These are phyloP conservation scores for Drosophila pallidifrons DNA, from an alignment of 1,140 invertebrate species.

Conservation along the genomic window DNA sequence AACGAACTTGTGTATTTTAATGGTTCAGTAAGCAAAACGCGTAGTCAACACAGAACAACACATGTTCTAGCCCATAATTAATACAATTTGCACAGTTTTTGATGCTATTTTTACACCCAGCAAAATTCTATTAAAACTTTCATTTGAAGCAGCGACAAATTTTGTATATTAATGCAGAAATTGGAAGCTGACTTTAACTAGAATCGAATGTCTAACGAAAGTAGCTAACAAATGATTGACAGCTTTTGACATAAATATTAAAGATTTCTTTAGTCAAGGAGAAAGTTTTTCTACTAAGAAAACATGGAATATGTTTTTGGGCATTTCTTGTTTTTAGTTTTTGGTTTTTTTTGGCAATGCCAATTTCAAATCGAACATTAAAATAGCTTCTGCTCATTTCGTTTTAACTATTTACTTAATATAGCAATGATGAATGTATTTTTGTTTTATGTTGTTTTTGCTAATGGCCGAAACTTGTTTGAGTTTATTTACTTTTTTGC, in stretches of 20 bases:
- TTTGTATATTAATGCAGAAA: too few species aligned
- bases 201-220: too few species aligned
- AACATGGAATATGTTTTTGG: too few species aligned
- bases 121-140: neutral
- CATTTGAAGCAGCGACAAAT: neutral
- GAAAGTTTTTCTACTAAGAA: too few species aligned
- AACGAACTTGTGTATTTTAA: constrained; percentile 63
- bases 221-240: too few species aligned
- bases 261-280: too few species aligned
- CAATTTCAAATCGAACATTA: neutral
- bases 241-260: too few species aligned
- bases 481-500: constrained; percentile 42
- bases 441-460: neutral
- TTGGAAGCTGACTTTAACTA: too few species aligned
- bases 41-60: constrained; percentile 5
- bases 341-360: neutral
- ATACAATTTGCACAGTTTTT: constrained; percentile 29
- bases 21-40: constrained; percentile 51
- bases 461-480: constrained; percentile 24
- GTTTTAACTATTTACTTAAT: constrained; percentile 17
- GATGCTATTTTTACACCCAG: constrained; percentile 29
- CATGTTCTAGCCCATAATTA: constrained; percentile 22
- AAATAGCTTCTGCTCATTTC: constrained; percentile 10
- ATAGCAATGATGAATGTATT: constrained; percentile 4
- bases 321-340: constrained; percentile 3